Evolutionary conservation across 1,140 invertebrate genomes (phyloP), one percentile per base, ranked within the genome.

Genomic region (Lordiphosa mommai): DNA sequence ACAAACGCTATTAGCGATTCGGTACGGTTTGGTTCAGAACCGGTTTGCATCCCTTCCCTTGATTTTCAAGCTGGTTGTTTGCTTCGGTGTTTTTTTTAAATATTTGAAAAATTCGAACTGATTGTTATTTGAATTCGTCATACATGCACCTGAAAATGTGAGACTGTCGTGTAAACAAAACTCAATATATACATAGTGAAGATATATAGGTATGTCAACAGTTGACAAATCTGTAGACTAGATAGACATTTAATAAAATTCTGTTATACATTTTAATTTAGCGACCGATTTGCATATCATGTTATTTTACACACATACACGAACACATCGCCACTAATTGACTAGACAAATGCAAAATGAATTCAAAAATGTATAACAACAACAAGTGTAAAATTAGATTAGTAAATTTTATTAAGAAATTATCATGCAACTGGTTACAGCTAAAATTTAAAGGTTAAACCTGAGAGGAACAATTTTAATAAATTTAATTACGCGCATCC

Each of bases 171-270:
- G 36, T 37, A 37, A 14, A 61, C 34, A 51, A 63, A 46, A 63
- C 44, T 29, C 61, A 46, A 50, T 16, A 49, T 29, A 56, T n/a
- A n/a, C n/a, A n/a, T n/a, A n/a, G n/a, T n/a, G n/a, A n/a, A n/a
- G n/a, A n/a, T n/a, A n/a, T n/a, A n/a, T n/a, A n/a, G n/a, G n/a
- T n/a, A 16, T 32, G 49, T 23, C 29, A 20, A 53, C 30, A 56
- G 36, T 36, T 14, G 51, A 34, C 37, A 49, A 44, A 23, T 27
- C 57, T 66, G 38, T 40, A 38, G 57, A 29, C 57, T 40, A 38
- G 57, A 29, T 66, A 66, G 63, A 66, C 48, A 47, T 61, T 68
- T 68, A 40, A 68, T 58, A 67, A 68, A 69, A 68, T 68, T 68
- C 44, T 68, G 63, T 37, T 55, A 56, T 53, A 72, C 68, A 56